Percentiles rank a stretch among this genome's conserved stretches.
phyloP scores from a whole-genome alignment of 2,888 invertebrate species.

The Polydesmus complanatus region DNA sequence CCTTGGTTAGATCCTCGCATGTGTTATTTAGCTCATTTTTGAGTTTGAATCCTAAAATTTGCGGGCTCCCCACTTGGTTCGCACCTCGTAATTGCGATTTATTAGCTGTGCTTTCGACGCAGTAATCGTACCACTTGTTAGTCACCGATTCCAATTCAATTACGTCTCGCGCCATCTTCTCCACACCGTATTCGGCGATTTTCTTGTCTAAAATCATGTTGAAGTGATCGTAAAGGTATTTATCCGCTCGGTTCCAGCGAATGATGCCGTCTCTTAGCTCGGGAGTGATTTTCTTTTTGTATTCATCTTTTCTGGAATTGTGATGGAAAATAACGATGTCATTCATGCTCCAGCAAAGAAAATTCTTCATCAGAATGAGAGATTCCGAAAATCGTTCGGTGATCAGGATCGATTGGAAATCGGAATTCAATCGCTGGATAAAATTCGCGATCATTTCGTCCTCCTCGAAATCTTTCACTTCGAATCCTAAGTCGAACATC shows the following conservation, averaged over 20 bases:
- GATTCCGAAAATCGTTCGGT: slow-evolving; percentile 28
- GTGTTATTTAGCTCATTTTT: slow-evolving; percentile 6
- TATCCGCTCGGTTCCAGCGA: slow-evolving; percentile 24
- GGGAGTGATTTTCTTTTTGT: slow-evolving; percentile 19
- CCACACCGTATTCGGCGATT: slow-evolving; percentile 13
- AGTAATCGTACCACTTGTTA: slow-evolving; percentile 16
- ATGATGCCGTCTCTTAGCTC: slow-evolving; percentile 20
- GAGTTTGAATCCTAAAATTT: slow-evolving; percentile 18
- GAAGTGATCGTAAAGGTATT: slow-evolving; percentile 24
- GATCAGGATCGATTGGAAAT: slow-evolving; percentile 28
- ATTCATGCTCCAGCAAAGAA: slow-evolving; percentile 27
- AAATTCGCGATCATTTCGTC: slow-evolving; percentile 20
- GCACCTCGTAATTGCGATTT: neutral
- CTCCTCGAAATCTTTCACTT: slow-evolving; percentile 21
- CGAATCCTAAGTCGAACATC: slow-evolving; percentile 27
- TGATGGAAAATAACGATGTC: slow-evolving; percentile 26
- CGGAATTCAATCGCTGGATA: slow-evolving; percentile 23
- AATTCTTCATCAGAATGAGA: slow-evolving; percentile 25
- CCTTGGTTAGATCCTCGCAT: slow-evolving; percentile 17
- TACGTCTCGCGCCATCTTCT: slow-evolving; percentile 17
- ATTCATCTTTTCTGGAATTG: slow-evolving; percentile 23
- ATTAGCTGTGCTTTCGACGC: slow-evolving; percentile 8
- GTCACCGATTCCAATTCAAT: slow-evolving; percentile 4
- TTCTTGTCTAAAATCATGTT: slow-evolving; percentile 9
- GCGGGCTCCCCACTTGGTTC: slow-evolving; percentile 11